Base-by-base conservation (phyloP, 2,888 invertebrate species). In the Zootermopsis nevadensis region DNA sequence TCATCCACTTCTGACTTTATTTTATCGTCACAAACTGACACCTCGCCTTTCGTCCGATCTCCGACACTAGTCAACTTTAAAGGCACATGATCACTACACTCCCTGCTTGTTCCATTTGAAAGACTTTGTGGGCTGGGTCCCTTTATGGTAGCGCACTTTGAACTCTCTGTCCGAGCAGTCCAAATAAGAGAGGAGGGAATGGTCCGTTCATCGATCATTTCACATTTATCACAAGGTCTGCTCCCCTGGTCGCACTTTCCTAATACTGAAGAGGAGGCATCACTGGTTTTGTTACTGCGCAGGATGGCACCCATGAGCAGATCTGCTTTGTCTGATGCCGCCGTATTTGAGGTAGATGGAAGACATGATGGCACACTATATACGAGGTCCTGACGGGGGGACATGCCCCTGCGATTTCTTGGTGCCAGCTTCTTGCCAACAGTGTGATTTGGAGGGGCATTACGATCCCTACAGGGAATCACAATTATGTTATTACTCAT, bases 271-370 rank as follows among this genome's bases (percentile, higher is more conserved):
- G 35, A 35, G 27, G n/a, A 38, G 83, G 87, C 88, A 80, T 89
- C 89, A 85, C 89, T 89, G 53, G 38, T 35, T 19, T 79, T 66
- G 85, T 90, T 91, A 82, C 91, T 90, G 48, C 92, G 89, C 87
- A 92, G 89, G 85, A 93, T 92, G 82, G 93, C 92, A 85, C 92
- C 91, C 82, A 93, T 87, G 84, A 92, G 86, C 81, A 91, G 88
- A 86, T 92, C 92, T 27, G 92, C 86, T 91, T 91, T 87, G 90
- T 91, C 30, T 87, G 87, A 12, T 38, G 35, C 48, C 60, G 87
- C 10, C 48, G 33, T 35, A 60, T 77, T 33, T 82, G 83, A 83
- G 82, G 83, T 83, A 83, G 83, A 77, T 77, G 83, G 67, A 77
- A 77, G 69, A 69, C 77, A 66, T 69, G 69, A 77, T 69, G 69